These are phyloP conservation scores for Falco biarmicus DNA, from an alignment of 2,797 vertebrate genomes.

Conservation along the genomic window DNA sequence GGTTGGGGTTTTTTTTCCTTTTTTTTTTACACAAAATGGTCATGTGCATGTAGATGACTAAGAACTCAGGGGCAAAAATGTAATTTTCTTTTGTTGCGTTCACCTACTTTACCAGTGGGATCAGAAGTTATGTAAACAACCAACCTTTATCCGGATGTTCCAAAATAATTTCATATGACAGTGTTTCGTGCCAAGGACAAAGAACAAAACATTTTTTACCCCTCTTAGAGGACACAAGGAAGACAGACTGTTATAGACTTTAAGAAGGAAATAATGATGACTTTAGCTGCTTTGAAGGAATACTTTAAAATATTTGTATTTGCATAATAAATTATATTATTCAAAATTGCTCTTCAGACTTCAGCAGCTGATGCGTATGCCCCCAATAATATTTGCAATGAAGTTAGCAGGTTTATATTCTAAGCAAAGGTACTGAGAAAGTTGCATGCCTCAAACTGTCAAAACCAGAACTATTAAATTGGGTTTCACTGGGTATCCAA, in stretches of 20 bases:
- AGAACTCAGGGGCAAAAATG: neutral
- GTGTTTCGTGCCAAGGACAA: neutral
- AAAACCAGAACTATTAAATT: neutral
- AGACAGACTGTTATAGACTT: neutral
- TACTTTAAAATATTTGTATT: neutral
- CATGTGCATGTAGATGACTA: neutral
- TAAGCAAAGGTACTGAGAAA: neutral
- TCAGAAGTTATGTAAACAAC: neutral
- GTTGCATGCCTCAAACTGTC: neutral
- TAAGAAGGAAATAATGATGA: neutral
- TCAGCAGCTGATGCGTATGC: neutral
- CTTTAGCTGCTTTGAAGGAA: neutral
- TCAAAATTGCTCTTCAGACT: neutral
- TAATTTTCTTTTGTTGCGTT: neutral
- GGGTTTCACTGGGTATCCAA: neutral
- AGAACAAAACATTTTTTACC: neutral
- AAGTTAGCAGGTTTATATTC: neutral
- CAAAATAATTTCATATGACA: neutral
- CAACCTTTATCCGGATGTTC: neutral
- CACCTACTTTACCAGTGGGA: neutral
- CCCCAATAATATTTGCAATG: neutral
- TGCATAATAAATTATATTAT: neutral
- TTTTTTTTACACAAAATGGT: neutral
- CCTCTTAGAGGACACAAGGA: neutral
- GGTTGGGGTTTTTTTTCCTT: rapidly evolving